Evolutionary conservation across 2,888 invertebrate species (phyloP).

Genomic region (Linyphia triangularis): DNA sequence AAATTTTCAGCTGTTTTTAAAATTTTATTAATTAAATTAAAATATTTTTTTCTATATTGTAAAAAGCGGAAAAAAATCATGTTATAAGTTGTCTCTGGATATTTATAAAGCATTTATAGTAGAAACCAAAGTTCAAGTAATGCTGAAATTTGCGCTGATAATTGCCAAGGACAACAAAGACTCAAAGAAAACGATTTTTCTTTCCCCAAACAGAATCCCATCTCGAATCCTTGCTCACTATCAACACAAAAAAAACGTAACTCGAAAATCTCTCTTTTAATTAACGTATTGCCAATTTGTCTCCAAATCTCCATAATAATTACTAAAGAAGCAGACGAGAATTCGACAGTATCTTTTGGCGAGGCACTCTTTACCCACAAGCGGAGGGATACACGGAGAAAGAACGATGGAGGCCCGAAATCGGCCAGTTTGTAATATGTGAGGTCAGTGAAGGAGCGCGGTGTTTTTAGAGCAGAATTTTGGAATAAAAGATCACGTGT

Average conservation of each 20-base stretch:
- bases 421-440: slow-evolving; percentile 49
- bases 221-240: neutral
- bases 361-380: slow-evolving; percentile 57
- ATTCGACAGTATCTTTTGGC: too few species aligned
- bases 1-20: too few species aligned
- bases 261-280: neutral
- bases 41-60: too few species aligned
- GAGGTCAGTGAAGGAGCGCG: slow-evolving; percentile 52
- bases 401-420: slow-evolving; percentile 1
- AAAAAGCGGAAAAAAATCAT: too few species aligned
- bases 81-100: too few species aligned
- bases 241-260: neutral
- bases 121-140: slow-evolving; percentile 40
- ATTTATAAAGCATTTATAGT: neutral
- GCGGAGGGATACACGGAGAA: slow-evolving; percentile 54
- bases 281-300: slow-evolving; percentile 21
- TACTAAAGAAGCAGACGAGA: too few species aligned
- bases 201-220: too few species aligned
- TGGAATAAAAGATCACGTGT: slow-evolving; percentile 48
- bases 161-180: slow-evolving; percentile 55
- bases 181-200: neutral
- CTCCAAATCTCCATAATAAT: too few species aligned
- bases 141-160: slow-evolving; percentile 42
- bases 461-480: slow-evolving; percentile 39
- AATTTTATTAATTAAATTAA: too few species aligned